phyloP scores from a whole-genome alignment of 2,113 vertebrate species.

The Chaetops frenatus region DNA sequence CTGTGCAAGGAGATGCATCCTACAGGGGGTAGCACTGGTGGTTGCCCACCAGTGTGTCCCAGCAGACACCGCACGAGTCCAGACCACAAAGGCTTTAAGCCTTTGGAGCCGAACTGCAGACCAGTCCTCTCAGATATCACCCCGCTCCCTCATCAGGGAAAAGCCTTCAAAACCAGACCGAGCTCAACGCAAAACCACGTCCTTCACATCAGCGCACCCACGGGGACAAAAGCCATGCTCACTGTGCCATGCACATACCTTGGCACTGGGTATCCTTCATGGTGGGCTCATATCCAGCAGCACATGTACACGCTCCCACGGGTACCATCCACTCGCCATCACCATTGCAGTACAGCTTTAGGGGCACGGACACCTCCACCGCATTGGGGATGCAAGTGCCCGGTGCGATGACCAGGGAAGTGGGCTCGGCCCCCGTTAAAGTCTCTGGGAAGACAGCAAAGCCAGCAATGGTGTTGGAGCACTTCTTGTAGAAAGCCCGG shows the following conservation, averaged over 20 bases:
- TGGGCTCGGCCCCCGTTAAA: constrained; percentile 91
- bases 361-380: constrained; percentile 90
- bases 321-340: constrained; percentile 99
- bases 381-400: constrained; percentile 92
- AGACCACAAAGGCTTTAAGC: neutral
- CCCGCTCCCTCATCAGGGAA: neutral
- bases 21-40: rapidly evolving
- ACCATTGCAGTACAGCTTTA: constrained; percentile 96
- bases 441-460: constrained; percentile 97
- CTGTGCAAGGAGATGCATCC: neutral
- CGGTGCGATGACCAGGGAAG: constrained; percentile 93
- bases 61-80: rapidly evolving
- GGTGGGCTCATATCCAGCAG: constrained; percentile 85
- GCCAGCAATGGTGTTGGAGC: constrained; percentile 91
- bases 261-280: constrained; percentile 92
- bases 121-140: neutral
- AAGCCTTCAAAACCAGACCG: neutral
- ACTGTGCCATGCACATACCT: constrained; percentile 61
- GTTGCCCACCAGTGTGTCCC: neutral
- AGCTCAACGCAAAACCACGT: neutral
- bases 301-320: constrained; percentile 91
- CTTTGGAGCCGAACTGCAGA: neutral
- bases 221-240: neutral
- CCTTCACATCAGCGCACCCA: rapidly evolving
- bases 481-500: constrained; percentile 97